phyloP scores from a whole-genome alignment of 2,113 vertebrate species.

The Nematolebias whitei region DNA sequence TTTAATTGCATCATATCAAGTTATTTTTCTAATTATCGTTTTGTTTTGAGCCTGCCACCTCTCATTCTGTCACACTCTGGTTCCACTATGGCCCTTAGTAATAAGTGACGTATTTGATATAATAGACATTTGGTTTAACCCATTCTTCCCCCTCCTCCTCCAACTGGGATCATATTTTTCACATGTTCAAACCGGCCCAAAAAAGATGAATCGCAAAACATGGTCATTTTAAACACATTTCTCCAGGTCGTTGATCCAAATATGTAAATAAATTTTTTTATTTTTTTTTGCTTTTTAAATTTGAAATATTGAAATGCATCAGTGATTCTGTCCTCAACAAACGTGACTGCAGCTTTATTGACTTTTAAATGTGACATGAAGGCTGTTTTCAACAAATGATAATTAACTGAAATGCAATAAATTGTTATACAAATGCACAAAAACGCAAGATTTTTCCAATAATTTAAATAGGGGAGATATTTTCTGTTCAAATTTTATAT shows the following conservation, averaged over 20 bases:
- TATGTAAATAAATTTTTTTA: conserved; percentile 12
- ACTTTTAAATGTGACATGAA: conserved; percentile 6
- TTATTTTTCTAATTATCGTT: conserved; percentile 23
- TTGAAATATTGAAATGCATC: conserved; percentile 4
- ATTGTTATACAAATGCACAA: conserved; percentile 9
- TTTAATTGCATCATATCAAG: conserved; percentile 22
- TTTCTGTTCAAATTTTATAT: conserved; percentile 50
- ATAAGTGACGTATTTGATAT: conserved; percentile 79
- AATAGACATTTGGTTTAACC: conserved; percentile 70
- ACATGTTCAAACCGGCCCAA: conserved; percentile 49
- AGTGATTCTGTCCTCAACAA: not conserved
- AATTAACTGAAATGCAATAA: not conserved
- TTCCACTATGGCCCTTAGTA: conserved; percentile 74
- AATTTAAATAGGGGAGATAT: conserved; percentile 14
- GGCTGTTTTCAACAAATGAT: not conserved
- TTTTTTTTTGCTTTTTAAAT: not conserved
- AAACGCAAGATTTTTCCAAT: conserved; percentile 1
- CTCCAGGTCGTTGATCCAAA: not conserved
- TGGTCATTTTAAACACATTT: not conserved
- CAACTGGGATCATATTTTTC: conserved; percentile 46
- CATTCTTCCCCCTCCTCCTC: conserved; percentile 57
- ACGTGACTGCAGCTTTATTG: conserved; percentile 6
- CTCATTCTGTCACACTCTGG: conserved; percentile 52
- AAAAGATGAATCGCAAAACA: not conserved
- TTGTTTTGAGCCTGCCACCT: not conserved